Conservation (phyloP, 2,113 vertebrate species). For the Lathamus discolor region DNA sequence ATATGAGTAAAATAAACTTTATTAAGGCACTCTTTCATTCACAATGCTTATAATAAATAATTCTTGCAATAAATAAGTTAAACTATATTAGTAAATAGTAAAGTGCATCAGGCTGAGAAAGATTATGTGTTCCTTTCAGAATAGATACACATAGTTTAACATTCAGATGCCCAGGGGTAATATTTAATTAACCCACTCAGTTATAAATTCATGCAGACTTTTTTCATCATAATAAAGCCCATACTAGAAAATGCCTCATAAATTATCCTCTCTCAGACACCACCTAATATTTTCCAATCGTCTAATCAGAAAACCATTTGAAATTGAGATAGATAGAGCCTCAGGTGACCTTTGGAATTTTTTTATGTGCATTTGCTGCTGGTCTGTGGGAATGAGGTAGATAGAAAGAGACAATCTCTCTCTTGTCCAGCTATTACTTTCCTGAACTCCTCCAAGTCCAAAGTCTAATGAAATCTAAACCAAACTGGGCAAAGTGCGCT, state of each 20-base stretch:
- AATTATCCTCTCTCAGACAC: neutral
- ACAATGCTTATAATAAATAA: neutral
- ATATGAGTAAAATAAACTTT: conserved; percentile 35
- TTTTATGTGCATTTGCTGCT: neutral
- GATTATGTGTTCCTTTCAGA: conserved; percentile 11
- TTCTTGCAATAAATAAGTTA: conserved; percentile 29
- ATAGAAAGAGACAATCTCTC: neutral
- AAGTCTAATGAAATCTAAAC: neutral
- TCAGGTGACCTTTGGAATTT: neutral
- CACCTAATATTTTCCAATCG: neutral
- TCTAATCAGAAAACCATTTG: neutral
- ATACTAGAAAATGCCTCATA: neutral
- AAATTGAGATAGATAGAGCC: neutral
- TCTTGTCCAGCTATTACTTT: neutral
- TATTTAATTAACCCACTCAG: conserved; percentile 46
- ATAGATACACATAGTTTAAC: neutral
- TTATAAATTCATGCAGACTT: conserved; percentile 18
- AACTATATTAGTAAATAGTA: conserved; percentile 34
- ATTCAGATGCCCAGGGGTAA: conserved; percentile 10
- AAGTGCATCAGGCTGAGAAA: neutral
- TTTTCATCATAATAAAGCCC: neutral
- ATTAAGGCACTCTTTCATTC: neutral
- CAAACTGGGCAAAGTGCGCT: neutral
- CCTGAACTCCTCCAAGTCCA: neutral
- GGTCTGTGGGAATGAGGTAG: neutral